Evolutionary conservation across 2,113 vertebrate species (phyloP).

Genomic region (Promerops cafer): DNA sequence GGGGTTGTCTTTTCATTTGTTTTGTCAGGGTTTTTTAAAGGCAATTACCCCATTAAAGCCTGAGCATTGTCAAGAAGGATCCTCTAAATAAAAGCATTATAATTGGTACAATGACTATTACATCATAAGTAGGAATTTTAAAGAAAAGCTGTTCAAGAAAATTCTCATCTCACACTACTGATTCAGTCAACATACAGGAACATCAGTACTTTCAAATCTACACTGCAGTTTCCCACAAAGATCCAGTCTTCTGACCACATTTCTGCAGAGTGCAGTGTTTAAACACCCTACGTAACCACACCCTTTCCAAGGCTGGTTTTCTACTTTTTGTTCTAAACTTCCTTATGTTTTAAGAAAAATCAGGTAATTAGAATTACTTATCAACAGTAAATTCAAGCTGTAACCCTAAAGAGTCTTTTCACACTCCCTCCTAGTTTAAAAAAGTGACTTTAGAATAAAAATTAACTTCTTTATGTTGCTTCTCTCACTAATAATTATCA

Average conservation of each 20-base stretch:
- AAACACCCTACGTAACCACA: neutral
- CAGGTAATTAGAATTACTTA: neutral
- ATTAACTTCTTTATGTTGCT: neutral
- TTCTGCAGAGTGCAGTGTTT: neutral
- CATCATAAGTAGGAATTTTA: neutral
- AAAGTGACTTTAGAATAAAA: neutral
- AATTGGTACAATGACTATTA: neutral
- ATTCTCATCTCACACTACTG: neutral
- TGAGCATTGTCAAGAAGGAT: neutral
- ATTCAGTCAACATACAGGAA: neutral
- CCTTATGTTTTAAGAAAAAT: neutral
- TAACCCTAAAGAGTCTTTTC: neutral
- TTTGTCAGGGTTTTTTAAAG: rapidly evolving
- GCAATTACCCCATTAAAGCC: neutral
- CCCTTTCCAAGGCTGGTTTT: neutral
- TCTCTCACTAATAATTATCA: neutral
- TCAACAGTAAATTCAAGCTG: neutral
- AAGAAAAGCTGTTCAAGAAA: neutral
- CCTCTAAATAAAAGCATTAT: neutral
- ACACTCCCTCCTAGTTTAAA: neutral
- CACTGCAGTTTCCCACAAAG: neutral
- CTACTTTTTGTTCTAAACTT: neutral
- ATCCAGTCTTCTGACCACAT: neutral
- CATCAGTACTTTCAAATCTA: neutral
- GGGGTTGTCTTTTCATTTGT: too few relatives aligned